Base-by-base conservation (phyloP, 2,888 invertebrate species). In the Microctonus aethiopoides region DNA sequence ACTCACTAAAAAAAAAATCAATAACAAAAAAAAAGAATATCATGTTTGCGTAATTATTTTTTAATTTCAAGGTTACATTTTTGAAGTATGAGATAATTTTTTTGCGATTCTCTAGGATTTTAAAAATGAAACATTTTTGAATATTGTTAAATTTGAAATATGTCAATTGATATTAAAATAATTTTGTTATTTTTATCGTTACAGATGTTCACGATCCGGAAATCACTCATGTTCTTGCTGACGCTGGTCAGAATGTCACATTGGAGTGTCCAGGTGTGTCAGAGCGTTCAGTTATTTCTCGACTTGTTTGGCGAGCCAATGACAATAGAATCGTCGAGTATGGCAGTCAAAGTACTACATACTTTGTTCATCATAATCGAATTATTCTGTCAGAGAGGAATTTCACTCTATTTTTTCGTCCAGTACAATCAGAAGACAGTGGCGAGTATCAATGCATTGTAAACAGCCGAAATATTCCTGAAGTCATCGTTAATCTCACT, bases 381-480 rank as follows among this genome's bases (percentile, higher is more conserved):
- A 89, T 92, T 76, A 89, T 90, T 73, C 87, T 92, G 69, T 86
- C 89, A 71, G 87, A 89, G 76, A 90, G 90, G 78, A 89, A 89
- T 78, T 92, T 90, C 81, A 90, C 90, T 26, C 87, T 92, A 74
- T 89, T 89, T 75, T 91, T 92, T 81, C 89, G 89, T 79, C 92
- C 92, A 60, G 91, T 91, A 9, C 83, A 88, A 74, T 90, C 91
- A 54, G 87, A 88, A 71, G 92, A 92, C 84, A 91, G 90, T 76
- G 91, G 91, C 52, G 91, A 91, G 80, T 92, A 92, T 82, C 89
- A 90, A 77, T 92, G 92, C 79, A 87, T 92, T 76, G 91, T 92
- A 79, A 92, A 92, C 87, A 91, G 90, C 83, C 88, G 92, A 57
- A 91, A 91, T 70, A 89, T 89, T 82, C 91, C 92, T 16, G 91